Evolutionary conservation across 1,140 invertebrate genomes (phyloP).

Genomic region (Sinonovacula constricta): DNA sequence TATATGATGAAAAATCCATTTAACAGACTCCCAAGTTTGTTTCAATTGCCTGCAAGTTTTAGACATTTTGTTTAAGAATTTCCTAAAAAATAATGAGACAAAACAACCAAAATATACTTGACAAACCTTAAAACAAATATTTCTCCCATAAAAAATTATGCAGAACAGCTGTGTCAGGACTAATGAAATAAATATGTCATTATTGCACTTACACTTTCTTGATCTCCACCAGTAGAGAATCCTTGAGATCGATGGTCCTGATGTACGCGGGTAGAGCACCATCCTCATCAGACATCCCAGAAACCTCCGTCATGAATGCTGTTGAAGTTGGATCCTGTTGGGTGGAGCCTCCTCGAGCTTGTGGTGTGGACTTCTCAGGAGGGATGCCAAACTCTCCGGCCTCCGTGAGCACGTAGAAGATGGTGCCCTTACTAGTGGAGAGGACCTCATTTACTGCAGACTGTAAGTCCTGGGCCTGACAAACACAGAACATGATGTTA

Average conservation of each 20-base stretch:
- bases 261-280: slow-evolving; percentile 61
- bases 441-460: slow-evolving; percentile 68
- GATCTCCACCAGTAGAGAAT: slow-evolving; percentile 59
- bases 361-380: slow-evolving; percentile 40
- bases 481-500: not conserved
- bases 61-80: too few relatives aligned
- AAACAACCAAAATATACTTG: too few relatives aligned
- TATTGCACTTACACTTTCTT: slow-evolving; percentile 73
- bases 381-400: slow-evolving; percentile 67
- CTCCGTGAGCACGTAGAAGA: slow-evolving; percentile 75
- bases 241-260: slow-evolving; percentile 60
- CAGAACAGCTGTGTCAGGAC: too few relatives aligned
- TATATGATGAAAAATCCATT: too few relatives aligned
- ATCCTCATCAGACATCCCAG: slow-evolving; percentile 36
- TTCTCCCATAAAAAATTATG: too few relatives aligned
- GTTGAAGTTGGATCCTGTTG: slow-evolving; percentile 1
- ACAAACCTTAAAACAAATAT: too few relatives aligned
- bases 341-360: too few relatives aligned
- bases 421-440: slow-evolving; percentile 71
- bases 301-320: slow-evolving; percentile 65
- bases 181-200: too few relatives aligned
- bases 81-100: too few relatives aligned
- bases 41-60: too few relatives aligned
- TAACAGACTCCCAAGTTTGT: too few relatives aligned
- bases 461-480: slow-evolving; percentile 55